These are phyloP conservation scores for Ibidorhyncha struthersii DNA, from an alignment of 2,113 vertebrate species.

Conservation along the genomic window DNA sequence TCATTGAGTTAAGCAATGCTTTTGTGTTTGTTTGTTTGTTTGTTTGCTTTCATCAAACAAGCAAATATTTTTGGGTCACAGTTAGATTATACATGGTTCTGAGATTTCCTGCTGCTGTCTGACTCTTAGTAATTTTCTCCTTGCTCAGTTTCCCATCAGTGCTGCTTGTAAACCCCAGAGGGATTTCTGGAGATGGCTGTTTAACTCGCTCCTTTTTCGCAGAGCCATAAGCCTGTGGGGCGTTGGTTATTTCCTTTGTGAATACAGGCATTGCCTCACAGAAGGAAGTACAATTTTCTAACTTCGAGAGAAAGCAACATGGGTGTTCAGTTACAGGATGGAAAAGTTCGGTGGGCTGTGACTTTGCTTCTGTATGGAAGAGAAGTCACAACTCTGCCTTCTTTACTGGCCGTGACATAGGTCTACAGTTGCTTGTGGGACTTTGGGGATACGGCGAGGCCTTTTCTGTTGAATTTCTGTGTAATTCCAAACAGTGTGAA, in stretches of 20 bases:
- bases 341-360: slow-evolving; percentile 42
- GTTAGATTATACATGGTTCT: neutral
- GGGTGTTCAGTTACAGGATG: slow-evolving; percentile 2
- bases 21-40: neutral
- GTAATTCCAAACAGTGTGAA: slow-evolving; percentile 73
- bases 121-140: neutral
- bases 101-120: neutral
- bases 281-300: neutral
- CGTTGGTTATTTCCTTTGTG: neutral
- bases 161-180: neutral
- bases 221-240: neutral
- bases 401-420: slow-evolving; percentile 58
- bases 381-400: slow-evolving; percentile 47
- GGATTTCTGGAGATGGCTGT: neutral
- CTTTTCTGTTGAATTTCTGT: slow-evolving; percentile 73
- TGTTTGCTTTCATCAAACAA: neutral
- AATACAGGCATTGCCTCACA: neutral
- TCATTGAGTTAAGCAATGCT: neutral
- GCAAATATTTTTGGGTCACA: neutral
- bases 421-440: slow-evolving; percentile 72
- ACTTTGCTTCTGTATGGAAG: slow-evolving; percentile 47
- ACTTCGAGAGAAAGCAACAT: neutral
- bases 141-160: neutral
- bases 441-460: slow-evolving; percentile 64
- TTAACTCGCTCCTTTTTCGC: neutral